phyloP scores from a whole-genome alignment of 2,797 vertebrate genomes.

The Acanthopagrus latus region DNA sequence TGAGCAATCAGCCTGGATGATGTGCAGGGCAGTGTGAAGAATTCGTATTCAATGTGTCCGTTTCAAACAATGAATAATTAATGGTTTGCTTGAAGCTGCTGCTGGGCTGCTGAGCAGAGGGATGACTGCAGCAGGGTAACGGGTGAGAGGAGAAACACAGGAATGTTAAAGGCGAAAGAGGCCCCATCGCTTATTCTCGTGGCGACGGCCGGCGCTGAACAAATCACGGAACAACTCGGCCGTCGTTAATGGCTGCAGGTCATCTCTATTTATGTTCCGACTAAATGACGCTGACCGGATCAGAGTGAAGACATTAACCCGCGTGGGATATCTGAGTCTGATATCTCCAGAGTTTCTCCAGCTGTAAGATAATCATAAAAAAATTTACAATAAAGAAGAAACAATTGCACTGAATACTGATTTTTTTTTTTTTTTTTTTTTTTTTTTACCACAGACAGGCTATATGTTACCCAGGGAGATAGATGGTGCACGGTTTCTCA shows the following conservation, averaged over 20 bases:
- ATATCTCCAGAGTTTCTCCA: conserved; percentile 2
- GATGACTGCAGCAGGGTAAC: conserved; percentile 61
- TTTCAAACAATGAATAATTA: conserved; percentile 86
- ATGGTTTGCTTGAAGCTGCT: conserved; percentile 80
- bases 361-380: neutral
- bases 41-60: conserved; percentile 85
- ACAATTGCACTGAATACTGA: too few relatives aligned
- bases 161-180: conserved; percentile 56
- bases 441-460: too few relatives aligned
- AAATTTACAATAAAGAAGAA: too few relatives aligned
- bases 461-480: neutral
- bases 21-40: conserved; percentile 75
- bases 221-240: conserved; percentile 41
- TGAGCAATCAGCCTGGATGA: conserved; percentile 82
- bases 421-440: too few relatives aligned
- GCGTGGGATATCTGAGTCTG: neutral
- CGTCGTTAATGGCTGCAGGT: conserved; percentile 34
- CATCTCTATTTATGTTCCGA: conserved; percentile 28
- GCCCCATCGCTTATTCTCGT: conserved; percentile 38
- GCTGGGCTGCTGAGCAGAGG: conserved; percentile 57
- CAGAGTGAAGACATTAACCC: conserved; percentile 21
- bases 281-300: conserved; percentile 25
- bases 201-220: conserved; percentile 5
- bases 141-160: conserved; percentile 59
- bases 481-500: neutral